Conservation (phyloP, 1,140 invertebrate genomes). For the Spodoptera litura region DNA sequence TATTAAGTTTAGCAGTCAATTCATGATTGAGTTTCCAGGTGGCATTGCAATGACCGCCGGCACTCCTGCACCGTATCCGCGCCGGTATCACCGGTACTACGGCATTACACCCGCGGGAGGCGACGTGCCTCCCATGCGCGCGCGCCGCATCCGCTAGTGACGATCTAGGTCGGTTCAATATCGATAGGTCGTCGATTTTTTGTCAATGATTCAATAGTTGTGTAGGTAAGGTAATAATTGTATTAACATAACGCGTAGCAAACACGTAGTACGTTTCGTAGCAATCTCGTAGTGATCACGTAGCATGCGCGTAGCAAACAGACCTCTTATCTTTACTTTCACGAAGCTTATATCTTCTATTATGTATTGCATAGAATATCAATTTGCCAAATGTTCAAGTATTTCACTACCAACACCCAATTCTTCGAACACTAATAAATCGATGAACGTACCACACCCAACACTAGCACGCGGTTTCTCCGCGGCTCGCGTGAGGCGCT, state of each 20-base stretch:
- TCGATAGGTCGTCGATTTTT: background rate
- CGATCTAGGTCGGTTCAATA: constrained; percentile 13
- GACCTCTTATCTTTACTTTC: background rate
- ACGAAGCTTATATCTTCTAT: background rate
- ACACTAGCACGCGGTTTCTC: constrained; percentile 59
- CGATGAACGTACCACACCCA: background rate
- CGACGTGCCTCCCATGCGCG: constrained; percentile 65
- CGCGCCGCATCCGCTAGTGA: constrained; percentile 55
- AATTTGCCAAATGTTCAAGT: background rate
- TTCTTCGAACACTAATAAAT: constrained; percentile 9
- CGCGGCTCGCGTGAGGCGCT: constrained; percentile 63
- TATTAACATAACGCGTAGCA: background rate
- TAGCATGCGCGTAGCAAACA: background rate
- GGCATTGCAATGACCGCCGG: constrained; percentile 53
- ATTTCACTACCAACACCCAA: too few relatives aligned
- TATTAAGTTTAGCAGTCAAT: constrained; percentile 1
- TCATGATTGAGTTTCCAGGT: constrained; percentile 23
- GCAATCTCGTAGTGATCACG: background rate
- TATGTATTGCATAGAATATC: background rate
- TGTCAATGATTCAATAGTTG: background rate
- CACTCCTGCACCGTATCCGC: background rate
- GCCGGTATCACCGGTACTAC: constrained; percentile 8
- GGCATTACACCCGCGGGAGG: constrained; percentile 52
- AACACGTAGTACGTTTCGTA: background rate
- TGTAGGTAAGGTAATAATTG: too few relatives aligned